Evolutionary conservation across 2,888 invertebrate genomes (phyloP), one percentile per base, ranked within the genome.

Genomic region (Torymus tubicola): DNA sequence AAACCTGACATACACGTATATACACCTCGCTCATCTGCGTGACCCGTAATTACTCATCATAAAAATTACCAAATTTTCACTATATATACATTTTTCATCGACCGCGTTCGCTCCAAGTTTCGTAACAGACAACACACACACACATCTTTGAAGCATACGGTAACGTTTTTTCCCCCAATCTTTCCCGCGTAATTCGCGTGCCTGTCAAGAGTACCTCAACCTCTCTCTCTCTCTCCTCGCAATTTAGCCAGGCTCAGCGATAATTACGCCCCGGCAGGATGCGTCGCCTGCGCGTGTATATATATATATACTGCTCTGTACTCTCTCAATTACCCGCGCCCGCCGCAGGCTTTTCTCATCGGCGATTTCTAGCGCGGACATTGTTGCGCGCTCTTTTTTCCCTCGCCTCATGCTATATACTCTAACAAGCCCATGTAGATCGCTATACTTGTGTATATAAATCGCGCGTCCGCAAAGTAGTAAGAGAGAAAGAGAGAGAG

Each of bases 281-380:
- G 78, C 78, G 81, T 81, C 75, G 55, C 60, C 68, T 2, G 21
- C 21, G 21, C 21, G 21, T 21, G 42, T 42, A 8, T 42, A 21
- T 21, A 2, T 21, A 8, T 42, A 8, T 42, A 21, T 21, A 2
- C 21, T 21, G 42, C 42, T 42, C 8, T 8, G 42, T 42, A 42
- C 42, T 42, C 42, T 81, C 78, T 78, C 81, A 78, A 78, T 81
- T 81, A 81, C 61, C 52, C 57, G 61, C 68, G 60, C 58, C 50
- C 16, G 65, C 42, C 8, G 5, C 42, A 13, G 24, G 55, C 63
- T 65, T 78, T 81, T 75, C 78, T 68, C 81, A 76, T 75, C 81
- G 78, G 72, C 72, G 78, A 81, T 81, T 81, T 78, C 81, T 71
- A 64, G 73, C 64, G 52, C 81, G 81, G 81, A 81, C 81, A 81